Evolutionary conservation across 2,113 vertebrate genomes (phyloP).

Genomic region (Chloroceryle aenea): DNA sequence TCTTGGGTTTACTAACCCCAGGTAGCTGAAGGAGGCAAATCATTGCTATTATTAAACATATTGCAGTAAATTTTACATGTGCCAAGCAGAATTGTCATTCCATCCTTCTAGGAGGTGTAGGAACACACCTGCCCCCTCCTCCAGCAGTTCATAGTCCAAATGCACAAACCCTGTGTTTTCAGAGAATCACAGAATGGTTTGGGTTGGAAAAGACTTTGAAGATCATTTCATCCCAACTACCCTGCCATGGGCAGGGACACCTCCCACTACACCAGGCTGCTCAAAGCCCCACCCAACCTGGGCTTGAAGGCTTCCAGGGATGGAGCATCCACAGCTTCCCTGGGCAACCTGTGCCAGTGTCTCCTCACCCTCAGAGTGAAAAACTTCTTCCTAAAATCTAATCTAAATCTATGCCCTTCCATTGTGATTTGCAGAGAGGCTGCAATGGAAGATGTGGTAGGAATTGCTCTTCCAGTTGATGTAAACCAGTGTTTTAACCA

Average conservation of each 20-base stretch:
- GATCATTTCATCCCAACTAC: too few species aligned
- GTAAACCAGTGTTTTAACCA: neutral
- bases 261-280: neutral
- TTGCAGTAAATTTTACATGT: neutral
- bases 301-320: neutral
- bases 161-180: neutral
- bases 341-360: neutral
- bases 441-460: neutral
- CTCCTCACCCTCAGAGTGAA: neutral
- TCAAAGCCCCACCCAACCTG: neutral
- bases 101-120: neutral
- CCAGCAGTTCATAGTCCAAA: neutral
- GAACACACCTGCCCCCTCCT: neutral
- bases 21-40: neutral
- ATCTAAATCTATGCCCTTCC: neutral
- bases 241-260: too few species aligned
- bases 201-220: too few species aligned
- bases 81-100: neutral
- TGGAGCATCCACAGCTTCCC: neutral
- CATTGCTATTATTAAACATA: accelerated
- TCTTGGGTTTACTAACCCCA: neutral
- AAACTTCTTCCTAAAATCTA: neutral
- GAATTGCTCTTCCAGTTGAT: neutral
- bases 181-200: too few species aligned
- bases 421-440: neutral